These are phyloP conservation scores for Neosilurus mollespiculum DNA, from an alignment of 2,797 vertebrate species.

Conservation along the genomic window DNA sequence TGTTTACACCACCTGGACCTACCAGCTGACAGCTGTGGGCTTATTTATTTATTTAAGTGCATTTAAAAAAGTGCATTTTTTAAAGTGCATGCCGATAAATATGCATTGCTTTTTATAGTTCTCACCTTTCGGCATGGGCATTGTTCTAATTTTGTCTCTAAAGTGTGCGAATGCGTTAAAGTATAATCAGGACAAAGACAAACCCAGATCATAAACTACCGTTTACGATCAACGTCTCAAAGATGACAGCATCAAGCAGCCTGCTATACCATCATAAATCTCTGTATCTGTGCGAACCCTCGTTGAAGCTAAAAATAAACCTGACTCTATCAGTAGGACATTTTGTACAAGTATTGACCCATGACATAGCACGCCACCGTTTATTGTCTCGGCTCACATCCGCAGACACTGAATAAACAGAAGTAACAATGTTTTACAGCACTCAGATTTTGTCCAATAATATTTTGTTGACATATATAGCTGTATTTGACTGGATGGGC, in stretches of 20 bases:
- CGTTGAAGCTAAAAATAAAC: slow-evolving; percentile 52
- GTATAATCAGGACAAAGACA: slow-evolving; percentile 7
- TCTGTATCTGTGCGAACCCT: slow-evolving; percentile 40
- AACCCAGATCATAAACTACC: slow-evolving; percentile 24
- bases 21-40: slow-evolving; percentile 16
- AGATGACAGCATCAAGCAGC: slow-evolving; percentile 22
- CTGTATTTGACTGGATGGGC: slow-evolving; percentile 23
- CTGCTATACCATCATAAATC: slow-evolving; percentile 50
- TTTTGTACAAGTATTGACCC: slow-evolving; percentile 28
- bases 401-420: slow-evolving; percentile 37
- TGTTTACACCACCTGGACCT: slow-evolving; percentile 23
- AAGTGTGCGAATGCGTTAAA: background rate
- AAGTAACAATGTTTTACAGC: slow-evolving; percentile 14
- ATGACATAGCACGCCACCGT: slow-evolving; percentile 9
- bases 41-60: background rate
- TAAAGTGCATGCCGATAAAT: slow-evolving; percentile 8
- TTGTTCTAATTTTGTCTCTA: slow-evolving; percentile 3
- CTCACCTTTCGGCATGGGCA: background rate
- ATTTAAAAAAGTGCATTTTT: background rate
- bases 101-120: slow-evolving; percentile 26
- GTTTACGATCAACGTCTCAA: slow-evolving; percentile 21
- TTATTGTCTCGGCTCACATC: slow-evolving; percentile 22
- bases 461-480: slow-evolving; percentile 41
- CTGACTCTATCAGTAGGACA: slow-evolving; percentile 26
- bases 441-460: slow-evolving; percentile 31